Conservation (phyloP, 2,113 vertebrate genomes). For the Mirounga angustirostris region DNA sequence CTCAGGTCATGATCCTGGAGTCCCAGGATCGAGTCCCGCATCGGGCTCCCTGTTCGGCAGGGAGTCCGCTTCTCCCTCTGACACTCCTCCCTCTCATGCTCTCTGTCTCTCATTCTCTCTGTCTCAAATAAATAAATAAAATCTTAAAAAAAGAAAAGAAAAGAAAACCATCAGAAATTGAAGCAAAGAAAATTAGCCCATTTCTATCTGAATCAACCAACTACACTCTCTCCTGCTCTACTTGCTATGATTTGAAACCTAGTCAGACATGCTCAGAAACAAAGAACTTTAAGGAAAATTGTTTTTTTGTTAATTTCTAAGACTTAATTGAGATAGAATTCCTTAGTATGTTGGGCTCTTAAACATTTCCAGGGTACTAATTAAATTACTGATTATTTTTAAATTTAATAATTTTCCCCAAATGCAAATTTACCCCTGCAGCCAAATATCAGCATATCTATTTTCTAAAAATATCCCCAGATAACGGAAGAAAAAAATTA, state of each 20-base stretch:
- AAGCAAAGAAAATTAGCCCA: background rate
- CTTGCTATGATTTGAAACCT: background rate
- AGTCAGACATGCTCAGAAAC: background rate
- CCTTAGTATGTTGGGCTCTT: background rate
- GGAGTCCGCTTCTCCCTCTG: too few species aligned
- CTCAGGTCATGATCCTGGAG: too few species aligned
- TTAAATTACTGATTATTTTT: background rate
- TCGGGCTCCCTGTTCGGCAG: too few species aligned
- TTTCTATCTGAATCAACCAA: background rate
- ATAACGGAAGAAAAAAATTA: background rate
- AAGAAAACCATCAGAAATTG: constrained; percentile 23
- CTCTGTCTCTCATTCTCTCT: too few species aligned
- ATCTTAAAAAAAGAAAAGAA: constrained; percentile 26
- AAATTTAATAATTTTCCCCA: background rate
- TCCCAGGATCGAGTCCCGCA: too few species aligned
- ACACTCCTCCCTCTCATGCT: too few species aligned
- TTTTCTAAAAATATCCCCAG: constrained; percentile 28
- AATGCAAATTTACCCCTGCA: background rate
- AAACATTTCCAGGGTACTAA: background rate
- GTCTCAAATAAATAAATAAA: too few species aligned
- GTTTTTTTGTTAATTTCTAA: background rate
- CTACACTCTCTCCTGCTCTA: background rate
- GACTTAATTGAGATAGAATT: background rate
- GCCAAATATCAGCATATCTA: background rate
- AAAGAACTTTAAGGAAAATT: background rate